Evolutionary conservation across 2,797 vertebrate genomes (phyloP), one percentile per base, ranked within the genome.

Genomic region (Pseudopleuronectes americanus): DNA sequence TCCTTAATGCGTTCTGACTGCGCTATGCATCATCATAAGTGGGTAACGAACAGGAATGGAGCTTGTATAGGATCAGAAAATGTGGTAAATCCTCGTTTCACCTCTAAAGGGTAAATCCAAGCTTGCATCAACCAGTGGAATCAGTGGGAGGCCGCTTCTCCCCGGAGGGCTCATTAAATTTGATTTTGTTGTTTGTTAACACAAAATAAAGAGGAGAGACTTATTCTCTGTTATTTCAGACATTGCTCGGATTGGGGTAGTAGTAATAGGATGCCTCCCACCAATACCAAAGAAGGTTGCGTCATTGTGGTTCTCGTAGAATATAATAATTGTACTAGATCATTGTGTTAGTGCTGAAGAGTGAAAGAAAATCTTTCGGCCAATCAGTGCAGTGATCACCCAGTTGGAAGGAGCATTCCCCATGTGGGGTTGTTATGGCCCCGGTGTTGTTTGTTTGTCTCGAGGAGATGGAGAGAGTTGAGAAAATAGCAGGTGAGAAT

Each of bases 101-200:
- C 80, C 76, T 84, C 68, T 74, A 31, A 77, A 74, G 52, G 48
- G 53, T 74, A 57, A 79, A 76, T 72, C 52, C 51, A 73, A 28
- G 47, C 68, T 65, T 68, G 56, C 31, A 68, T 82, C 58, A 48
- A 58, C 59, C 78, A 71, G 71, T 77, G 47, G 79, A 71, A 71
- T 59, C 72, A 68, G 64, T 41, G 31, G 57, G 69, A 73, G 71
- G 66, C 43, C 2, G 21, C 41, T 41, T 70, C 47, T 82, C 90
- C 85, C 87, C 57, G 41, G 74, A 74, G 87, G 66, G n/a, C 85
- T 90, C 85, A 90, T 92, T 90, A 90, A 90, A 86, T 73, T 51
- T 41, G 24, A 64, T 82, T 73, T 81, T 78, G 60, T 61, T 81
- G 79, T 31, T 76, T 36, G 23, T 74, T 59, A 53, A 75, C 68